phyloP scores from a whole-genome alignment of 1,140 invertebrate species.

The Heliconius himera region DNA sequence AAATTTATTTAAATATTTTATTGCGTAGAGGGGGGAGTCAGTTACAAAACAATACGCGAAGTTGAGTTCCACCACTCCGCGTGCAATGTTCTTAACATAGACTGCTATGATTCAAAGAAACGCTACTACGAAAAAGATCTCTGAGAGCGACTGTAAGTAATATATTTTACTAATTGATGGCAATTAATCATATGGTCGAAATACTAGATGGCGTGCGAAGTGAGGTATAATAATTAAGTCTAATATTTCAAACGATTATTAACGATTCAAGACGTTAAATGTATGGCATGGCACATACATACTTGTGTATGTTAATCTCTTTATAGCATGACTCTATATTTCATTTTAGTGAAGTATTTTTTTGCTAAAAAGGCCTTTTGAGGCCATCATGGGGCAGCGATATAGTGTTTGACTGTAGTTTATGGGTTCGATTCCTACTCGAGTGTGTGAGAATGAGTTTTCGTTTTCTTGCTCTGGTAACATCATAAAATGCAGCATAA shows the following conservation, averaged over 20 bases:
- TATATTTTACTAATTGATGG: neutral
- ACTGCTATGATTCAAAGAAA: too few relatives aligned
- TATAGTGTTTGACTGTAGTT: too few relatives aligned
- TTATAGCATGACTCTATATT: neutral
- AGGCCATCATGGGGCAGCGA: neutral
- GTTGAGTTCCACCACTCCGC: too few relatives aligned
- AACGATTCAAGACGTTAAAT: neutral
- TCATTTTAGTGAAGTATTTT: neutral
- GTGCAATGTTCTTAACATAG: too few relatives aligned
- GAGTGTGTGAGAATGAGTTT: too few relatives aligned
- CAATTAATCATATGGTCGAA: slow-evolving; percentile 1
- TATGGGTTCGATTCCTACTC: too few relatives aligned
- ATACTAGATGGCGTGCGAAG: neutral
- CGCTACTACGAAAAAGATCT: neutral
- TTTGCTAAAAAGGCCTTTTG: neutral
- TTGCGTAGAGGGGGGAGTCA: too few relatives aligned
- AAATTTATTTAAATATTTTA: too few relatives aligned
- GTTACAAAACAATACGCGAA: too few relatives aligned
- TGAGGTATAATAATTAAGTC: neutral
- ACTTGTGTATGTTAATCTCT: neutral
- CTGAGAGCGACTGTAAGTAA: neutral
- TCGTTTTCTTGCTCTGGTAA: too few relatives aligned
- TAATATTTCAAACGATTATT: neutral
- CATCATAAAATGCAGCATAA: too few relatives aligned
- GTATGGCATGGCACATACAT: neutral